Evolutionary conservation across 2,113 vertebrate species (phyloP).

Genomic region (Leptodactylus fuscus): DNA sequence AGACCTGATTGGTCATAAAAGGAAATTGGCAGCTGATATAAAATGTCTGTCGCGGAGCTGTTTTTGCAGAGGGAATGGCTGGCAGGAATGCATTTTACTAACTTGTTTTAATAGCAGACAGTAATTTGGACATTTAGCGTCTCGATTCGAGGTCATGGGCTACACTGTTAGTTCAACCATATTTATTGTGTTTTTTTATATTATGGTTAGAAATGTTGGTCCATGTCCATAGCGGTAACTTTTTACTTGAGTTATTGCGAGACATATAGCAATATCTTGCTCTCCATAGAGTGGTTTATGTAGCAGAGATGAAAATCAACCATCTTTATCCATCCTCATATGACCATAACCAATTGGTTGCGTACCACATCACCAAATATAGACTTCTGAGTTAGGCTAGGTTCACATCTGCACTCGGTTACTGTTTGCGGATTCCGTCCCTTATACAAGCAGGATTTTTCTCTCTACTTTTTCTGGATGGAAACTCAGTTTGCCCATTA

Average conservation of each 20-base stretch:
- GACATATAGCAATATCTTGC: not conserved
- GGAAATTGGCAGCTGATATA: constrained; percentile 53
- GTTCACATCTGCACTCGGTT: too few relatives aligned
- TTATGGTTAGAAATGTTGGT: not conserved
- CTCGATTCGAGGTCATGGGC: constrained; percentile 56
- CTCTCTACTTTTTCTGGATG: too few relatives aligned
- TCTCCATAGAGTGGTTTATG: not conserved
- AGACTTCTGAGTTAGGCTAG: too few relatives aligned
- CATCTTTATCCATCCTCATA: too few relatives aligned
- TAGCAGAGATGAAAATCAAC: too few relatives aligned
- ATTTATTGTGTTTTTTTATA: too few relatives aligned
- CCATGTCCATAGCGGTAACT: not conserved
- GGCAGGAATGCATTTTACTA: constrained; percentile 59
- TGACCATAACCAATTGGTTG: too few relatives aligned
- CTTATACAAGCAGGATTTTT: too few relatives aligned
- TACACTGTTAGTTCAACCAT: constrained; percentile 52
- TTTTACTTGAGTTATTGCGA: not conserved
- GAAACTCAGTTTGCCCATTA: too few relatives aligned
- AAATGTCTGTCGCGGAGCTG: constrained; percentile 48
- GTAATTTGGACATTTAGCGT: constrained; percentile 64
- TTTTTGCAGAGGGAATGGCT: constrained; percentile 24
- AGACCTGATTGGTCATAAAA: constrained; percentile 56
- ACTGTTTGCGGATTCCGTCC: too few relatives aligned
- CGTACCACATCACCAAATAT: too few relatives aligned
- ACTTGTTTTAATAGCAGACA: constrained; percentile 61